Percentiles rank a stretch among this genome's conserved stretches.
Evolutionary conservation across 2,888 invertebrate genomes (phyloP).

Genomic region (Seira musarum): DNA sequence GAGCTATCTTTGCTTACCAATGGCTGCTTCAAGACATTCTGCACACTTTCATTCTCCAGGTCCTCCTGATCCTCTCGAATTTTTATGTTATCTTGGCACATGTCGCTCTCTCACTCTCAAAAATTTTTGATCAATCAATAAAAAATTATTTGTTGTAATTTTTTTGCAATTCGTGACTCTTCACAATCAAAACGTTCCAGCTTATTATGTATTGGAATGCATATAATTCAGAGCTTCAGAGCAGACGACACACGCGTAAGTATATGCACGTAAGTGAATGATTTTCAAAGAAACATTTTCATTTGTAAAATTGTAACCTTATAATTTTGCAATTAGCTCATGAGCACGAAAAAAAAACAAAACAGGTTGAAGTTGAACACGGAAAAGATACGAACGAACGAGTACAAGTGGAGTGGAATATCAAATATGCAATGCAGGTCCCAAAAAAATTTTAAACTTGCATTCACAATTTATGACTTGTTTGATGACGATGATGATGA

Average conservation of each 20-base stretch:
- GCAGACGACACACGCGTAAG: no score
- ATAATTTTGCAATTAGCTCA: background rate
- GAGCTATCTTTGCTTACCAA: slow-evolving; percentile 31
- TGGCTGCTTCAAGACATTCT: slow-evolving; percentile 55
- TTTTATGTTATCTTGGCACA: slow-evolving; percentile 52
- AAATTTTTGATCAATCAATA: background rate
- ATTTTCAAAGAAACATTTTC: no score
- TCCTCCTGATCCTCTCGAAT: slow-evolving; percentile 42
- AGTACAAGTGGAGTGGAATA: no score
- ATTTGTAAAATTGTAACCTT: background rate
- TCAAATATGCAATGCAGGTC: no score
- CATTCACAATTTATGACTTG: slow-evolving; percentile 35
- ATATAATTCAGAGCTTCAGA: background rate
- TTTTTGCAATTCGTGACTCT: no score
- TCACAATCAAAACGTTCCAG: no score
- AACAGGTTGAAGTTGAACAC: slow-evolving; percentile 42
- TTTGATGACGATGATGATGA: no score
- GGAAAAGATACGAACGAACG: slow-evolving; percentile 38
- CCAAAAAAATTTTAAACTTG: no score
- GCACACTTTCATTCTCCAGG: slow-evolving; percentile 52
- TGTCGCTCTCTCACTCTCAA: slow-evolving; percentile 13
- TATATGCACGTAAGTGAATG: no score
- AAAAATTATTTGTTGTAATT: no score
- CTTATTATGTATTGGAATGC: no score
- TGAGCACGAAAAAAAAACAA: background rate